Evolutionary conservation across 2,888 invertebrate species (phyloP), one percentile per base, ranked within the genome.

Genomic region (Ernsta delagoae): DNA sequence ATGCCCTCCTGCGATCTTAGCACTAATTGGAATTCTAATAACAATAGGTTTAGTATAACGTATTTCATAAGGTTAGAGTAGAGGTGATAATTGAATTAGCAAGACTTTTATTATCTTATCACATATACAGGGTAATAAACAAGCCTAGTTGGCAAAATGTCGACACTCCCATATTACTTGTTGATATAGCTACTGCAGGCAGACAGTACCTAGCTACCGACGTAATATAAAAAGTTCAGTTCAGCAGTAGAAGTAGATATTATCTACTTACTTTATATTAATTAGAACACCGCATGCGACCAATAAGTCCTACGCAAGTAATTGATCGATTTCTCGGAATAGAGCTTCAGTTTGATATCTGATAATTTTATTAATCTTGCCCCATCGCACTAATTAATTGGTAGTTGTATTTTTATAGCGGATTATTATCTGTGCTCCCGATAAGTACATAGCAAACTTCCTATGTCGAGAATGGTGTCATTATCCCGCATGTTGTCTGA

Each of bases 251-350:
- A 24, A 24, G 24, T 24, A 24, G 8, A 9, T 41, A 41, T 9
- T 41, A 41, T 7, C 7, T 7, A 6, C 6, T 45, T 12, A 59
- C 11, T 59, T 59, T 63, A 59, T 45, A 72, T 70, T 66, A 75
- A 73, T 73, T 70, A 70, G 60, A 34, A 50, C 67, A 56, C 73
- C 31, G 69, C 75, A 64, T 71, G 73, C 69, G 65, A 70, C 72
- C 80, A 77, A 75, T 79, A 62, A 73, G 63, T 70, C 66, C 68
- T 71, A 75, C 74, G 74, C 73, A 48, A 65, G 67, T 75, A 79
- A 79, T 82, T 80, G 77, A 70, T 61, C 70, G 72, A 73, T 75
- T 75, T 67, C 72, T 59, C 41, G 64, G 68, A 70, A 73, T 54
- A 4, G 54, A 56, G 57, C 64, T 54, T 31, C 60, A 24, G 24